Percentiles rank a stretch among this genome's conserved stretches.
These are phyloP conservation scores for Pollenia angustigena DNA, from an alignment of 2,888 invertebrate genomes.

Conservation along the genomic window DNA sequence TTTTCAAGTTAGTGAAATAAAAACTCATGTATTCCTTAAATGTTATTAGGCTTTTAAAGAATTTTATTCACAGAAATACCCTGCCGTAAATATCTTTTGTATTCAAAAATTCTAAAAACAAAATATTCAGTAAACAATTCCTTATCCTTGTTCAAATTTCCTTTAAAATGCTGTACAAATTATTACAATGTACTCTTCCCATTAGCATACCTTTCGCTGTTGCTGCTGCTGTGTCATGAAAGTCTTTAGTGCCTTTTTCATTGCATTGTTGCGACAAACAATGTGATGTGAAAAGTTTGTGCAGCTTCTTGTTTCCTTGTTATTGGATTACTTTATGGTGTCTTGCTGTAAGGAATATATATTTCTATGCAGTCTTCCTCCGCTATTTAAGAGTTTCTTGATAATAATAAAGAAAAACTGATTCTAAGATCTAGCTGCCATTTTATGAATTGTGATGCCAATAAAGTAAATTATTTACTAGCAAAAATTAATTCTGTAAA, in stretches of 20 bases:
- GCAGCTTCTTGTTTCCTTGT: not conserved
- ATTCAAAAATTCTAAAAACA: no score
- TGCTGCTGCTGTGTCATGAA: not conserved
- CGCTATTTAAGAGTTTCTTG: not conserved
- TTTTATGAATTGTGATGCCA: constrained; percentile 7
- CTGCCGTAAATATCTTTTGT: no score
- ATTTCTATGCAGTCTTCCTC: not conserved
- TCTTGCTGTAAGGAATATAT: not conserved
- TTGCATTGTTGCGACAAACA: constrained; percentile 18
- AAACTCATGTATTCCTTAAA: no score
- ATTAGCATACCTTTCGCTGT: constrained; percentile 2
- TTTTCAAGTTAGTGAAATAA: no score
- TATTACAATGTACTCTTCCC: not conserved
- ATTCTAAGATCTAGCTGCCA: not conserved
- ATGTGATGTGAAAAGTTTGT: constrained; percentile 1
- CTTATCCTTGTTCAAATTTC: no score
- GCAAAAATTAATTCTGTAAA: not conserved
- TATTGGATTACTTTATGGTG: not conserved
- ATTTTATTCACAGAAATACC: no score
- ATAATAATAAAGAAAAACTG: constrained; percentile 9
- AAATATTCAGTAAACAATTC: no score
- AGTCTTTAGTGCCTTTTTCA: not conserved
- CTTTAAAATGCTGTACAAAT: not conserved
- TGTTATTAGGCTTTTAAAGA: no score
- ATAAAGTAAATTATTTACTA: constrained; percentile 9